Percentiles rank a stretch among this genome's conserved stretches.
Conservation (phyloP, 2,888 invertebrate species). For the Eupithecia dodoneata region DNA sequence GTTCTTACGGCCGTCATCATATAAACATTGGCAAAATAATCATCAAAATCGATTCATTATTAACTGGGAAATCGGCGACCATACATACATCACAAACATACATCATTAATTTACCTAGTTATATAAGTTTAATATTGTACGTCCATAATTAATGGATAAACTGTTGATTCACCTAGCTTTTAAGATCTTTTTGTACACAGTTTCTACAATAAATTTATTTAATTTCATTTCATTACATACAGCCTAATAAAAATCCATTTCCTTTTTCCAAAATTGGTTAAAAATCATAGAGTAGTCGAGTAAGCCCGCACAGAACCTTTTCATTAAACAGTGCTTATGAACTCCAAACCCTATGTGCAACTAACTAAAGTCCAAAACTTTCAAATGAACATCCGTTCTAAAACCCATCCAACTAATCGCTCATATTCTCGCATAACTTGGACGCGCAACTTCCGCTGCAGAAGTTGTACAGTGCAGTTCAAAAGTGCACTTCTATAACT, state of each 20-base stretch:
- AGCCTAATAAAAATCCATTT: neutral
- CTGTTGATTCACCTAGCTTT: too few species aligned
- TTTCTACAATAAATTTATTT: too few species aligned
- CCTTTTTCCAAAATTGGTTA: neutral
- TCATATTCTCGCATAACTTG: constrained; percentile 23
- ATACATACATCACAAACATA: neutral
- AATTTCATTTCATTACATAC: too few species aligned
- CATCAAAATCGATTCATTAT: neutral
- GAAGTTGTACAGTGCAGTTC: constrained; percentile 25
- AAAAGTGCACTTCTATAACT: constrained; percentile 27
- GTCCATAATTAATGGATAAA: too few species aligned
- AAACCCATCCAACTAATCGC: constrained; percentile 23
- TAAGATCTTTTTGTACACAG: too few species aligned
- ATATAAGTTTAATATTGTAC: too few species aligned
- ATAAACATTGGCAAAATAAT: neutral
- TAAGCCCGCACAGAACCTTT: neutral
- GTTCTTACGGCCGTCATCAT: neutral
- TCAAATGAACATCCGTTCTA: constrained; percentile 10
- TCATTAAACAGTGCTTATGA: constrained; percentile 9
- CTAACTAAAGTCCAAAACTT: constrained; percentile 11
- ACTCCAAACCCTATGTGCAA: neutral
- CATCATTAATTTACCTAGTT: too few species aligned
- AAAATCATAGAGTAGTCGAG: neutral
- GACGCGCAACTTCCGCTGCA: constrained; percentile 14
- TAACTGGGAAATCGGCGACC: too few species aligned